phyloP scores from a whole-genome alignment of 2,113 vertebrate genomes.

The Calonectris borealis region DNA sequence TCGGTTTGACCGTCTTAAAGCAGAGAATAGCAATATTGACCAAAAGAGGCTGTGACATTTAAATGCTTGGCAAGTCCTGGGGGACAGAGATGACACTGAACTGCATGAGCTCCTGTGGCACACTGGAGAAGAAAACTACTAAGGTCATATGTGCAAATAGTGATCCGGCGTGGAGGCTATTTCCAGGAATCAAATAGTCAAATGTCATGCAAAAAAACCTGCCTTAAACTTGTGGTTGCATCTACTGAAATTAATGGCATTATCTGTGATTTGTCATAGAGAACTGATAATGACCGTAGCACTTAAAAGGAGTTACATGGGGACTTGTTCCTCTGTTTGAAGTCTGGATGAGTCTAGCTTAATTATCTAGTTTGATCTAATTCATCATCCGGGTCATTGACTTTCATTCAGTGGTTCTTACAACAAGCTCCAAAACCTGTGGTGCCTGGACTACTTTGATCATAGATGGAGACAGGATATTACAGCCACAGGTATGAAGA shows the following conservation, averaged over 20 bases:
- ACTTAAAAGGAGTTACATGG: not conserved
- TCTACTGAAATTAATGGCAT: not conserved
- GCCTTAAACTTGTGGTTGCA: not conserved
- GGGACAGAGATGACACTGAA: not conserved
- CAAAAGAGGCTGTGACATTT: not conserved
- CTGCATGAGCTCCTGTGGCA: not conserved
- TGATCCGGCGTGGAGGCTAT: not conserved
- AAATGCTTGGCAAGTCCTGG: not conserved
- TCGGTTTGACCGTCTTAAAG: not conserved
- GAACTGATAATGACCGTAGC: not conserved
- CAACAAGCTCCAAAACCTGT: not conserved
- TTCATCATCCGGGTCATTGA: not conserved
- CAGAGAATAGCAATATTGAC: not conserved
- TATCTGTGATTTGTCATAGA: not conserved
- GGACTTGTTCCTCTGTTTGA: not conserved
- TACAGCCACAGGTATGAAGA: not conserved
- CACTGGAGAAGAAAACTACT: not conserved
- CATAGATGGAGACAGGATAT: not conserved
- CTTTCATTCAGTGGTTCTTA: not conserved
- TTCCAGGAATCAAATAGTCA: not conserved
- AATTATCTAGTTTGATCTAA: not conserved
- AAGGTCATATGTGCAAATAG: not conserved
- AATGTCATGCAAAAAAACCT: not conserved
- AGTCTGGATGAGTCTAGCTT: not conserved
- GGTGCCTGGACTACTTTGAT: not conserved